A percentile compares a stretch with the other conserved stretches of the same genome.
These are phyloP conservation scores for Caenorhabditis zanzibari DNA, from an alignment of 2,888 invertebrate genomes.

Conservation along the genomic window DNA sequence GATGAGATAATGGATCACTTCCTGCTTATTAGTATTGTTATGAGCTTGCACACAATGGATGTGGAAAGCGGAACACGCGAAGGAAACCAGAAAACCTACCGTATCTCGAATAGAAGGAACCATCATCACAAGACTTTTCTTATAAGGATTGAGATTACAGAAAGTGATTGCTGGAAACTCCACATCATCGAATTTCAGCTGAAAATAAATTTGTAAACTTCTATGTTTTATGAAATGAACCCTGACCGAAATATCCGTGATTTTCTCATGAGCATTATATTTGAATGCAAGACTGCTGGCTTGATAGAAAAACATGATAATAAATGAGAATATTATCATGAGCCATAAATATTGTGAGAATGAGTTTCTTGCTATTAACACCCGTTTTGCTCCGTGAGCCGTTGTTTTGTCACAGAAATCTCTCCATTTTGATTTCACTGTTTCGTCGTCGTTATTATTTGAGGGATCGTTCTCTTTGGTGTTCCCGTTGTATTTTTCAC, in stretches of 20 bases:
- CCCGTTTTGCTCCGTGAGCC: constrained; percentile 76
- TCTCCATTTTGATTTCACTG: constrained; percentile 36
- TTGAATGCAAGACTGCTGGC: constrained; percentile 64
- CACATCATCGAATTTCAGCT: constrained; percentile 78
- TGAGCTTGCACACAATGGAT: background rate
- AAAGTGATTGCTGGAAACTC: constrained; percentile 78
- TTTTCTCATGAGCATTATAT: constrained; percentile 71
- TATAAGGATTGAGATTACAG: constrained; percentile 77
- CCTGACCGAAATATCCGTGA: constrained; percentile 75
- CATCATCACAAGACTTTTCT: constrained; percentile 75
- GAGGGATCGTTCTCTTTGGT: constrained; percentile 19
- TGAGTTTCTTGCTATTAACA: constrained; percentile 67
- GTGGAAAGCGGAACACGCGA: background rate
- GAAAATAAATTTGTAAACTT: too few relatives aligned
- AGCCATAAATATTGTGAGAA: constrained; percentile 65
- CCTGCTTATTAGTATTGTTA: background rate
- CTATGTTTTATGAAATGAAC: background rate
- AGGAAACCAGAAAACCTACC: constrained; percentile 67
- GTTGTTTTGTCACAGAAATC: constrained; percentile 76
- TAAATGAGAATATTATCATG: constrained; percentile 58
- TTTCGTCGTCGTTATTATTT: constrained; percentile 33
- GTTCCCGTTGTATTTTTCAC: constrained; percentile 26
- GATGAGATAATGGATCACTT: constrained; percentile 9
- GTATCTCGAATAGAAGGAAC: constrained; percentile 77
- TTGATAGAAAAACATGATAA: constrained; percentile 65